These are phyloP conservation scores for Sphenopsis melanotis DNA, from an alignment of 2,797 vertebrate genomes.

Conservation along the genomic window DNA sequence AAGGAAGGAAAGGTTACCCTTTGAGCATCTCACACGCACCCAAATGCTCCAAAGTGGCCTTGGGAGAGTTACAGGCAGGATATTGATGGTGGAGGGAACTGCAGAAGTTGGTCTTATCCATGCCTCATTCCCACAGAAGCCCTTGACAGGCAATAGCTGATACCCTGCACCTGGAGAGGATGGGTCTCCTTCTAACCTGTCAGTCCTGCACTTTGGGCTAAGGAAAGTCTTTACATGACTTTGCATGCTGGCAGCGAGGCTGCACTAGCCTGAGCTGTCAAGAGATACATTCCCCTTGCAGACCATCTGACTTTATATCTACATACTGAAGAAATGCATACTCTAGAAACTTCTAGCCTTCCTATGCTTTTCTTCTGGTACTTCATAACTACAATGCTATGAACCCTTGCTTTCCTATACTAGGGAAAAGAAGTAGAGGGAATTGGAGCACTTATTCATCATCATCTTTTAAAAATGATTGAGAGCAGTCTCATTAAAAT, in stretches of 20 bases:
- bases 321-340: background rate
- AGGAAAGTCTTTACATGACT: background rate
- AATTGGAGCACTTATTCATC: slow-evolving; percentile 8
- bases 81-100: background rate
- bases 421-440: background rate
- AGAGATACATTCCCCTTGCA: background rate
- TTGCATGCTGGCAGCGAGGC: background rate
- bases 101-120: background rate
- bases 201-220: background rate
- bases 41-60: background rate
- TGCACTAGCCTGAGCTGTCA: background rate
- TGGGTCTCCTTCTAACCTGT: background rate
- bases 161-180: background rate
- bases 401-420: background rate
- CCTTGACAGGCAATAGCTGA: background rate
- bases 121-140: background rate
- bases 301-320: background rate
- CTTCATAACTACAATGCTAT: background rate
- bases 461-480: slow-evolving; percentile 2
- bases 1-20: background rate
- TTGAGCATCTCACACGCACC: background rate
- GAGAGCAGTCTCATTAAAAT: slow-evolving; percentile 13
- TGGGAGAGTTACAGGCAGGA: background rate
- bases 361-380: background rate
- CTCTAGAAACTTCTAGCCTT: background rate